These are phyloP conservation scores for Ophion ellenae DNA, from an alignment of 2,888 invertebrate species.

Conservation along the genomic window DNA sequence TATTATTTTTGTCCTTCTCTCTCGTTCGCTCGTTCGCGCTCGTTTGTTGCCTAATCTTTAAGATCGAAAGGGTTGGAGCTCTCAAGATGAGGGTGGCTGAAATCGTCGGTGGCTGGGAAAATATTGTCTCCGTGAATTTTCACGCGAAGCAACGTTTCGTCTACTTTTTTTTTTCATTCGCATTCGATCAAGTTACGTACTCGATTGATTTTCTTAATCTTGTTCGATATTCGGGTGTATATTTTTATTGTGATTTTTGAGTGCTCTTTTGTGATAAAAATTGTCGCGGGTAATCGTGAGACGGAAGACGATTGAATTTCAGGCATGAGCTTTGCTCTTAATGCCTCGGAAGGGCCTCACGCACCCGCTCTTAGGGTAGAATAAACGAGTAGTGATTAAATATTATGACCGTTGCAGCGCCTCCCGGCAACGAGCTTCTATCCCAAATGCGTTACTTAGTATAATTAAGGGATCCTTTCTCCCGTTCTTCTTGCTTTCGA, in stretches of 20 bases:
- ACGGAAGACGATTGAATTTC: conserved; percentile 75
- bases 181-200: neutral
- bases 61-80: conserved; percentile 82
- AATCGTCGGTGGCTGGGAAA: conserved; percentile 68
- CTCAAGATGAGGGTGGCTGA: conserved; percentile 66
- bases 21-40: conserved; percentile 64
- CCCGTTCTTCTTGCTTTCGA: conserved; percentile 34
- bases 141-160: neutral
- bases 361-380: conserved; percentile 71
- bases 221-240: neutral
- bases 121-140: conserved; percentile 74
- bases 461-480: conserved; percentile 81
- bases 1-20: conserved; percentile 60
- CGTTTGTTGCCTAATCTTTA: conserved; percentile 84
- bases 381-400: conserved; percentile 83
- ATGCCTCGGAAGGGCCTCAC: conserved; percentile 70
- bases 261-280: neutral
- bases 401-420: conserved; percentile 83
- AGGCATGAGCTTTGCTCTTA: conserved; percentile 56
- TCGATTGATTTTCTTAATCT: neutral
- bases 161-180: neutral
- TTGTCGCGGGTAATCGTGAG: neutral
- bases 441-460: conserved; percentile 81
- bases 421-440: conserved; percentile 71
- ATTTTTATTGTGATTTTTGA: conserved; percentile 1